A percentile compares a stretch with the other conserved stretches of the same genome.
phyloP scores from a whole-genome alignment of 1,140 invertebrate species.

The Pseudomyrmex cubaensis region DNA sequence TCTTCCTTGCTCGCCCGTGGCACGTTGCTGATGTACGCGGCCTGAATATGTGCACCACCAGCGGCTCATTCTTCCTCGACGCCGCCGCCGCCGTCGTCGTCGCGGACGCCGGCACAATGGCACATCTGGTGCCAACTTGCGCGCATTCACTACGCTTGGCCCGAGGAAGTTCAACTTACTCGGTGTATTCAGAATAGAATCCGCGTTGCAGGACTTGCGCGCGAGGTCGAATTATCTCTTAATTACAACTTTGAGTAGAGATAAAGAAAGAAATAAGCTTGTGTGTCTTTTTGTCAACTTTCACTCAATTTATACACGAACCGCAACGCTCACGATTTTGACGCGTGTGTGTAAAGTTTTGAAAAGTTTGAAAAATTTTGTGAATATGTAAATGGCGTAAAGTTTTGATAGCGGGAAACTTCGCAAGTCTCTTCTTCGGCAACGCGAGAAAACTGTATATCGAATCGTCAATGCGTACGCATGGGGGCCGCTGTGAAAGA shows the following conservation, averaged over 20 bases:
- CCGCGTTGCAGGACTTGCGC: neutral
- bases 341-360: too few relatives aligned
- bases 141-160: conserved; percentile 40
- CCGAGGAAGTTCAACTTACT: conserved; percentile 48
- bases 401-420: too few relatives aligned
- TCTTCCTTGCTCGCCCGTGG: conserved; percentile 37
- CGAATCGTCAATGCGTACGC: conserved; percentile 8
- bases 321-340: too few relatives aligned
- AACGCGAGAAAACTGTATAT: neutral
- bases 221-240: too few relatives aligned
- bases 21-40: conserved; percentile 21
- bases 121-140: conserved; percentile 64
- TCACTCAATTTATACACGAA: too few relatives aligned
- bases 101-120: conserved; percentile 61
- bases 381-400: too few relatives aligned
- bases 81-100: conserved; percentile 1
- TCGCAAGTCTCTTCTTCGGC: neutral
- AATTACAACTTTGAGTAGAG: too few relatives aligned
- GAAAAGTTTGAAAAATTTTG: too few relatives aligned
- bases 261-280: too few relatives aligned
- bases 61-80: conserved; percentile 34
- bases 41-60: conserved; percentile 16
- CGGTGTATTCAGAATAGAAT: neutral
- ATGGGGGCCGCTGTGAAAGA: neutral
- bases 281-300: too few relatives aligned